A percentile compares a stretch with the other conserved stretches of the same genome.
These are phyloP conservation scores for Aquatica leii DNA, from an alignment of 2,888 invertebrate species.

Conservation along the genomic window DNA sequence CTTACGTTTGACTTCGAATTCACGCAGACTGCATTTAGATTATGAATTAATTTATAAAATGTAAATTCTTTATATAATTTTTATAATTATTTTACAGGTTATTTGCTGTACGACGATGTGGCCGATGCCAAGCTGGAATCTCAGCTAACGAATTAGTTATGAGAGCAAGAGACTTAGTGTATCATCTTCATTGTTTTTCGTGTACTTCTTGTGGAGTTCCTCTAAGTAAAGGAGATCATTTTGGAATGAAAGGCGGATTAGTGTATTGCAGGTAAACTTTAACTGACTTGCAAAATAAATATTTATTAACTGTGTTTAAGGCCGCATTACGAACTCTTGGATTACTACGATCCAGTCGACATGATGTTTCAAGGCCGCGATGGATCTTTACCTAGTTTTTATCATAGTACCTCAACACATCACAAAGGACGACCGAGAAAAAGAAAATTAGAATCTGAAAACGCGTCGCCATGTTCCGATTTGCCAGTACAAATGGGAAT, in stretches of 20 bases:
- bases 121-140: constrained; percentile 85
- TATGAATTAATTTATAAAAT: too few relatives aligned
- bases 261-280: constrained; percentile 70
- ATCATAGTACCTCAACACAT: constrained; percentile 67
- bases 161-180: constrained; percentile 87
- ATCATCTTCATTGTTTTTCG: constrained; percentile 89
- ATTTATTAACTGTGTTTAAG: too few relatives aligned
- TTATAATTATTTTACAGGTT: constrained; percentile 75
- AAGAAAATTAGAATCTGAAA: constrained; percentile 68
- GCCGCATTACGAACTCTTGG: constrained; percentile 74
- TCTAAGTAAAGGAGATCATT: constrained; percentile 88
- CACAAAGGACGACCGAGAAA: constrained; percentile 84
- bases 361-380: constrained; percentile 68
- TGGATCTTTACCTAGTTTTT: constrained; percentile 71
- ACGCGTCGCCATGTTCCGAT: constrained; percentile 67
- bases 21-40: too few relatives aligned
- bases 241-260: constrained; percentile 85
- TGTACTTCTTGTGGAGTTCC: constrained; percentile 84
- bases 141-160: constrained; percentile 90
- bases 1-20: too few relatives aligned
- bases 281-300: too few relatives aligned
- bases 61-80: too few relatives aligned
- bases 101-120: constrained; percentile 86
- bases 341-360: constrained; percentile 70
- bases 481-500: constrained; percentile 75